phyloP scores from a whole-genome alignment of 2,113 vertebrate genomes.

The Numida meleagris region DNA sequence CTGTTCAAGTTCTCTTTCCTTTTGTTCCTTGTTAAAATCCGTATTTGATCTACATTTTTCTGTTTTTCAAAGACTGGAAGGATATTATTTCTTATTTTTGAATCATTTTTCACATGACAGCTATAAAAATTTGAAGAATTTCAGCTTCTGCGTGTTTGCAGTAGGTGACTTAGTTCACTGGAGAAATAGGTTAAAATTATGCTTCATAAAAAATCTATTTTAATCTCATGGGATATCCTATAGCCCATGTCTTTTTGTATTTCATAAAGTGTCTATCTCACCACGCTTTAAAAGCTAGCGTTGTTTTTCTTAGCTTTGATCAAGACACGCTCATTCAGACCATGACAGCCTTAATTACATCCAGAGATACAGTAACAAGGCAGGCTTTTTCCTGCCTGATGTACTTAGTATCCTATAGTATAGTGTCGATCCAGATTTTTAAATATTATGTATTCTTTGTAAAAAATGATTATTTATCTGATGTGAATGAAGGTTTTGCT shows the following conservation, averaged over 20 bases:
- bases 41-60: neutral
- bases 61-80: neutral
- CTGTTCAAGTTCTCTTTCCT: neutral
- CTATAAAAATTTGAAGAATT: neutral
- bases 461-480: neutral
- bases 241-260: constrained; percentile 24
- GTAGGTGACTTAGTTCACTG: constrained; percentile 27
- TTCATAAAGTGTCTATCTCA: constrained; percentile 56
- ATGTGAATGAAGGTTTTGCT: neutral
- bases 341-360: constrained; percentile 43
- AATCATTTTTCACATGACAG: neutral
- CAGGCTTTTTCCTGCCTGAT: constrained; percentile 23
- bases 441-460: neutral
- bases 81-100: neutral
- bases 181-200: constrained; percentile 59
- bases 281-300: constrained; percentile 16
- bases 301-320: constrained; percentile 65
- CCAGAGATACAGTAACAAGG: constrained; percentile 2
- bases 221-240: constrained; percentile 38
- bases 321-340: constrained; percentile 37
- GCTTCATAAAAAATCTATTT: constrained; percentile 26
- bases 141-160: neutral
- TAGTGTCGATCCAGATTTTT: neutral
- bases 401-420: neutral
- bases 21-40: neutral